Evolutionary conservation across 2,113 vertebrate species (phyloP), one percentile per base, ranked within the genome.

Genomic region (Platycercus adscitus): DNA sequence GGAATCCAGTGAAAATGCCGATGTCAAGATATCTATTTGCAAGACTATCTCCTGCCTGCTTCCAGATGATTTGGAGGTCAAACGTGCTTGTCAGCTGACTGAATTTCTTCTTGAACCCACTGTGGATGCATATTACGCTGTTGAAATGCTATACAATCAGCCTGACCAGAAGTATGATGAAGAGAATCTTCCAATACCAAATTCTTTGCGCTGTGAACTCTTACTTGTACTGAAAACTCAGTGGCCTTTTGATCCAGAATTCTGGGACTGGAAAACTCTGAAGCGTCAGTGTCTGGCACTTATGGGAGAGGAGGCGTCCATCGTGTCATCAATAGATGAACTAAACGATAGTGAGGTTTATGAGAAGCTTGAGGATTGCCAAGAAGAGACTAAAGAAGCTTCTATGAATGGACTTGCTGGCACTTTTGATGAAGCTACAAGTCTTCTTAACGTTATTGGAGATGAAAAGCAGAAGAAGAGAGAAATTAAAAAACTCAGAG

Each of bases 201-300:
- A 99, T 98, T 99, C 99, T 24, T 97, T 99, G 21, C 99, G 99
- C 77, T 99, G 99, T 91, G 99, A 99, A 86, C 98, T 99, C 43
- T 97, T 99, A 85, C 98, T 99, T 79, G 99, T 99, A 63, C 98
- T 99, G 92, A 99, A 99, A 98, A 99, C 98, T 69, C 99, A 99
- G 69, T 99, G 99, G 99, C 99, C 99, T 95, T 99, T 99, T 97
- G 99, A 99, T 97, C 99, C 99, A 18, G 99, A 99, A 96, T 99
- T 99, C 95, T 99, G 99, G 99, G 99, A 99, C 97, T 99, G 99
- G 99, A 99, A 99, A 98, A 99, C 99, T 50, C 98, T 99, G 8
- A 99, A 99, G 89, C 99, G 99, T 21, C 98, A 99, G 5, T 99
- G 99, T 96, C 97, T 99, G 53, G 98, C 98, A 11, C 98, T 99